A percentile compares a stretch with the other conserved stretches of the same genome.
Conservation (phyloP, 2,113 vertebrate genomes). For the Hemicordylus capensis region DNA sequence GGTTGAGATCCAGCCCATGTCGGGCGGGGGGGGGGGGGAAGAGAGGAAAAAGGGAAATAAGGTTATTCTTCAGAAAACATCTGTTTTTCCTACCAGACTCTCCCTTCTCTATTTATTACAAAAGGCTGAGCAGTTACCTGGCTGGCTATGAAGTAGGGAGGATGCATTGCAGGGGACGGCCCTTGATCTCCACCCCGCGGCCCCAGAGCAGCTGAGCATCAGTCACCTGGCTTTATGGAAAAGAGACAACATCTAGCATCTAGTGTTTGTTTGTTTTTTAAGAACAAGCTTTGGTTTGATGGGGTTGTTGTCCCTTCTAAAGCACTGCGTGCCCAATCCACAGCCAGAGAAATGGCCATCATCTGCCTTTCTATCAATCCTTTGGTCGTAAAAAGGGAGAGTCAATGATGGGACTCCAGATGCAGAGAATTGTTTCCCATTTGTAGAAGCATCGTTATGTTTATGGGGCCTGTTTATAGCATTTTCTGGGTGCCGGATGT, state of each 20-base stretch:
- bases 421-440: background rate
- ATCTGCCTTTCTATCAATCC: background rate
- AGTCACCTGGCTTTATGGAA: background rate
- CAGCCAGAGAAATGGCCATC: background rate
- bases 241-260: background rate
- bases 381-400: background rate
- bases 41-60: too few species aligned
- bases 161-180: background rate
- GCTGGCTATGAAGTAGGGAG: too few species aligned
- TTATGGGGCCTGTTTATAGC: background rate
- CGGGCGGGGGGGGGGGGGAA: too few species aligned
- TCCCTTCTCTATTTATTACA: too few species aligned
- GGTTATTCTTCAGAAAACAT: too few species aligned
- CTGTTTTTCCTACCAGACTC: too few species aligned
- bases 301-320: background rate
- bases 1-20: too few species aligned
- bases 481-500: background rate
- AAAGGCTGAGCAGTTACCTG: too few species aligned
- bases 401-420: background rate
- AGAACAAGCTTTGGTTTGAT: background rate
- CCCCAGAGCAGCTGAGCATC: background rate
- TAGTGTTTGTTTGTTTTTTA: too few species aligned
- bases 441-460: background rate
- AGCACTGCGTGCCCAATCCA: background rate
- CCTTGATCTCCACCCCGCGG: background rate